Percentiles rank a stretch among this genome's conserved stretches.
Evolutionary conservation across 2,797 vertebrate genomes (phyloP).

Genomic region (Neosilurus mollespiculum): DNA sequence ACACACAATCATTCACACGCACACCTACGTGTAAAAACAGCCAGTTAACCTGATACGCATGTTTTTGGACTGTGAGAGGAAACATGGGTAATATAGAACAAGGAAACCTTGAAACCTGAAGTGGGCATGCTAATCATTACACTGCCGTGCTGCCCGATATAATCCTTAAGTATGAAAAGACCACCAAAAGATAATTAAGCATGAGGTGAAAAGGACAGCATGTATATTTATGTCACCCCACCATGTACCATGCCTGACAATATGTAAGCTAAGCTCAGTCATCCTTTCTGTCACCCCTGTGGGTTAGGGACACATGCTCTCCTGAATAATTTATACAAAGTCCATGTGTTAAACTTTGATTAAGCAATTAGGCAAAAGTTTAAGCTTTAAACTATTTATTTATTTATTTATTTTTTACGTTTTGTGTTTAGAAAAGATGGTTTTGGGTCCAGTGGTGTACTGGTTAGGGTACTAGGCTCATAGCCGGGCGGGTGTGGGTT

Average conservation of each 20-base stretch:
- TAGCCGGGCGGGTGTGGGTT: too few relatives aligned
- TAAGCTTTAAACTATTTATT: neutral
- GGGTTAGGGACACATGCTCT: slow-evolving; percentile 34
- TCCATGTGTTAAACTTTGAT: slow-evolving; percentile 55
- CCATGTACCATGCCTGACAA: slow-evolving; percentile 37
- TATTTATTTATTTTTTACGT: neutral
- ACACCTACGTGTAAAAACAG: too few relatives aligned
- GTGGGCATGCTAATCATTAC: too few relatives aligned
- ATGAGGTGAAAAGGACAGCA: slow-evolving; percentile 46
- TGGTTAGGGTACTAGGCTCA: too few relatives aligned
- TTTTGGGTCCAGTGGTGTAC: too few relatives aligned
- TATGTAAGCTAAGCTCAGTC: slow-evolving; percentile 58
- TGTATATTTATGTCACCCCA: slow-evolving; percentile 53
- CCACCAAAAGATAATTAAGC: slow-evolving; percentile 35
- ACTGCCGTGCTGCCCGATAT: too few relatives aligned
- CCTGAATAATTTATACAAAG: slow-evolving; percentile 57
- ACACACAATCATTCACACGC: too few relatives aligned
- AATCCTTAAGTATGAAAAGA: slow-evolving; percentile 35
- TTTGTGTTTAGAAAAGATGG: too few relatives aligned
- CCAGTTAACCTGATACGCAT: too few relatives aligned
- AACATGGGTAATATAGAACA: too few relatives aligned
- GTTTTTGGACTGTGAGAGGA: too few relatives aligned
- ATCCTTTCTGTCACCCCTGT: slow-evolving; percentile 54
- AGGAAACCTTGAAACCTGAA: too few relatives aligned
- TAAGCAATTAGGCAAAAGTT: slow-evolving; percentile 36